These are phyloP conservation scores for Laticauda laticaudata DNA, from an alignment of 2,113 vertebrate genomes.

Conservation along the genomic window DNA sequence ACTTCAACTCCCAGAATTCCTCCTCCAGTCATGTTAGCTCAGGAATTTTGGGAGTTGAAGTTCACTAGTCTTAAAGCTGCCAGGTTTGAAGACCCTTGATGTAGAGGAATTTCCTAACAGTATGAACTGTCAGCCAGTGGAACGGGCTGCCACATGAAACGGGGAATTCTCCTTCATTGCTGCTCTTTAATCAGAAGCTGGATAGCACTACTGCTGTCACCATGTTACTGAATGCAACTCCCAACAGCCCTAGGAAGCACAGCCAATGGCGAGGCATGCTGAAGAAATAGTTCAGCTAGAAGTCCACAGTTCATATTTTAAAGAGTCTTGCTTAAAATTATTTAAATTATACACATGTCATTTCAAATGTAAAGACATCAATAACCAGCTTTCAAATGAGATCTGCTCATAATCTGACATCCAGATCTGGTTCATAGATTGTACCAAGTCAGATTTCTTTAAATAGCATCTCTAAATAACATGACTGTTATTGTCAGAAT, in stretches of 20 bases:
- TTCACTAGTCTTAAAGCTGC: too few species aligned
- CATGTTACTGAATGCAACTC: not conserved
- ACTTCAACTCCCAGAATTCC: too few species aligned
- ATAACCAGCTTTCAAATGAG: not conserved
- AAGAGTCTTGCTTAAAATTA: not conserved
- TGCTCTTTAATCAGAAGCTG: not conserved
- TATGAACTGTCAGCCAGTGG: not conserved
- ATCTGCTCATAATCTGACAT: not conserved
- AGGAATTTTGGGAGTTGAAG: too few species aligned
- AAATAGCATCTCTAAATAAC: not conserved
- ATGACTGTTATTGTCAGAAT: not conserved
- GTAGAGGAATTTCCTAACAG: not conserved
- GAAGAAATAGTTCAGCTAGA: not conserved
- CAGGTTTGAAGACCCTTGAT: too few species aligned
- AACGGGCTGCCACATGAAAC: not conserved
- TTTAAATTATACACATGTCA: not conserved
- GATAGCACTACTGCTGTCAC: not conserved
- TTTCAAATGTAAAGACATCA: not conserved
- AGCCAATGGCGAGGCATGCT: not conserved
- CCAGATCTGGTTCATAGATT: not conserved
- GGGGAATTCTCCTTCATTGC: not conserved
- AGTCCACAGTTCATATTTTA: not conserved
- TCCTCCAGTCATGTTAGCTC: too few species aligned
- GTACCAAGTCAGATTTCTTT: not conserved
- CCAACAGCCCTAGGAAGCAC: not conserved